A percentile compares a stretch with the other conserved stretches of the same genome.
phyloP scores from a whole-genome alignment of 2,113 vertebrate genomes.

The Bos taurus region ARS-UCD2.0 NC_037335.1:35671001-35671500 shows the following conservation, averaged over 20 bases:
- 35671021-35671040: background rate
- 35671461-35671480: background rate
- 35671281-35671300: background rate
- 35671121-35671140: background rate
- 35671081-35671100: background rate
- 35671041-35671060: background rate
- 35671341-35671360: background rate
- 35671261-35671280: background rate
- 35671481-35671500: background rate
- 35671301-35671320: background rate
- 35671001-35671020: slow-evolving; percentile 9
- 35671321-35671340: background rate
- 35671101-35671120: background rate
- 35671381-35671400: background rate
- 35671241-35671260: background rate
- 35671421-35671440: background rate
- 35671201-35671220: background rate
- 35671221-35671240: background rate
- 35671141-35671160: background rate
- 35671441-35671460: background rate
- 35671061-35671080: background rate
- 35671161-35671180: background rate
- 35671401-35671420: background rate
- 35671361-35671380: background rate
- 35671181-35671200: background rate